These are phyloP conservation scores for Chionomys nivalis DNA, from an alignment of 2,113 vertebrate genomes.

Conservation along the genomic window DNA sequence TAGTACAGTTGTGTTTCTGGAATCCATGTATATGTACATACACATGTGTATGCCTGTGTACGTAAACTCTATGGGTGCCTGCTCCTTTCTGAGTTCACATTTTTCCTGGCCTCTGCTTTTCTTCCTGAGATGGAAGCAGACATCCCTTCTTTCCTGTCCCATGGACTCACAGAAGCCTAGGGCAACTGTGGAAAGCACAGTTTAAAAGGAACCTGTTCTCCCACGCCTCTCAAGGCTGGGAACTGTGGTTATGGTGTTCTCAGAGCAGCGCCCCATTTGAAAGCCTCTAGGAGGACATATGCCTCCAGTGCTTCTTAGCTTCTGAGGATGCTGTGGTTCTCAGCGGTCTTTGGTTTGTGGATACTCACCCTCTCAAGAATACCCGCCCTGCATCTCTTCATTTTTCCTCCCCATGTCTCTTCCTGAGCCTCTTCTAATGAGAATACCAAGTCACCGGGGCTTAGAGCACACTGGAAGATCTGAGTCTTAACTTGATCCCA, in stretches of 20 bases:
- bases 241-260: accelerated
- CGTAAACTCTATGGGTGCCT: neutral
- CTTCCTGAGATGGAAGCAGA: neutral
- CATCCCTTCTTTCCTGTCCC: too few relatives aligned
- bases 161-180: accelerated
- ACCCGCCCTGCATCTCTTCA: neutral
- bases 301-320: neutral
- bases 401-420: neutral
- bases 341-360: neutral
- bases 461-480: neutral
- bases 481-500: neutral
- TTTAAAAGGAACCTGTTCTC: neutral
- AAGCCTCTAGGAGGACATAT: neutral
- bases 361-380: neutral
- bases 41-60: neutral
- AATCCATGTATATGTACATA: too few relatives aligned
- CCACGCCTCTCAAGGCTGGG: neutral
- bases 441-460: neutral
- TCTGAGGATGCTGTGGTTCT: neutral
- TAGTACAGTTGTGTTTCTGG: neutral
- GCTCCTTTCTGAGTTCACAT: too few relatives aligned
- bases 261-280: accelerated
- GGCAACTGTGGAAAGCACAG: too few relatives aligned
- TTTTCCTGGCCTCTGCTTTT: neutral
- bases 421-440: neutral